Percentiles rank a stretch among this genome's conserved stretches.
Conservation (phyloP, 2,888 invertebrate species). For the Volucella inanis region DNA sequence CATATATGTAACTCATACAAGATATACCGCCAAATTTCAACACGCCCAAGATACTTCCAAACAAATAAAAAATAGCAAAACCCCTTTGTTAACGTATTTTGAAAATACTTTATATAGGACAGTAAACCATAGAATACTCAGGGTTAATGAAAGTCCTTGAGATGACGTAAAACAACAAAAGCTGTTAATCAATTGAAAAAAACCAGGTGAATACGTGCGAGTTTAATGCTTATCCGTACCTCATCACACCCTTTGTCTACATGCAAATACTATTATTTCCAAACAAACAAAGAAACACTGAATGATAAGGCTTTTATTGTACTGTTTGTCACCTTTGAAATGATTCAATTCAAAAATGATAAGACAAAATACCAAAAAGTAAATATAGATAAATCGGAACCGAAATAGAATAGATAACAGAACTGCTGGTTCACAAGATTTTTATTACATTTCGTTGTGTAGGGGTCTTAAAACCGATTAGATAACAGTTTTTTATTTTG, state of each 20-base stretch:
- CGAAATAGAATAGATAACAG: constrained; percentile 23
- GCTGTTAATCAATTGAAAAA: background rate
- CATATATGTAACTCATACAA: no score
- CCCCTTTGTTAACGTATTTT: background rate
- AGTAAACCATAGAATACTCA: no score
- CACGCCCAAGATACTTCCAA: no score
- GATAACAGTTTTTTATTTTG: constrained; percentile 19
- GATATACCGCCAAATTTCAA: no score
- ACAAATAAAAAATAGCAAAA: no score
- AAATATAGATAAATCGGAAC: background rate
- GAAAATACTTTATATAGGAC: no score
- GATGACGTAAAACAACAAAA: background rate
- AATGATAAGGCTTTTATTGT: constrained; percentile 20
- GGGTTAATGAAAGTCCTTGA: background rate
- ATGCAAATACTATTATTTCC: background rate
- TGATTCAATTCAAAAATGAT: background rate
- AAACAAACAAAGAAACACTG: background rate
- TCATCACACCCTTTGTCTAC: no score
- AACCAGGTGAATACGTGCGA: background rate
- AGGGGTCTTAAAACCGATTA: constrained; percentile 7
- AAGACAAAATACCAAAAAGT: constrained; percentile 8
- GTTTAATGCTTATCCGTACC: no score
- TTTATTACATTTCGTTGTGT: background rate
- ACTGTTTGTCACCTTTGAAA: constrained; percentile 10
- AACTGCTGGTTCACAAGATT: background rate